Percentiles rank a stretch among this genome's conserved stretches.
Evolutionary conservation across 2,113 vertebrate species (phyloP).

Genomic region (Mellivora capensis): DNA sequence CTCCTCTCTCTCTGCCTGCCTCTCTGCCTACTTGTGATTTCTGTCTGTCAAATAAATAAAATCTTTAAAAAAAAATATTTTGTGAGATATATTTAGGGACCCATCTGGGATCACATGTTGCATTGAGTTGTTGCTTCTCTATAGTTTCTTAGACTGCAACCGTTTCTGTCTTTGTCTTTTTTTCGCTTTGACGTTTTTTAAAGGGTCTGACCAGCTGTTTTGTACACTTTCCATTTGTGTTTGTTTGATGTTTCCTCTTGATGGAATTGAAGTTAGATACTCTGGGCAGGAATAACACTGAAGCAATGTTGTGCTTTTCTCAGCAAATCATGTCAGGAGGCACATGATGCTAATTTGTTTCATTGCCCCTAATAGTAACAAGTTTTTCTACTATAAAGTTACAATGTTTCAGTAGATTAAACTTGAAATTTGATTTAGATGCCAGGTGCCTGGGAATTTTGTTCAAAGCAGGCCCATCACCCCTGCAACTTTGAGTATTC

Average conservation of each 20-base stretch:
- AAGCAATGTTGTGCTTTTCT: neutral
- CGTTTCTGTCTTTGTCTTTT: neutral
- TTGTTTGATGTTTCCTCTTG: neutral
- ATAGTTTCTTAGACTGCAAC: neutral
- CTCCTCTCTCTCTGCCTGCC: too few relatives aligned
- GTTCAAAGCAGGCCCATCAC: neutral
- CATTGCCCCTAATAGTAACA: neutral
- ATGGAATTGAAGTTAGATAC: neutral
- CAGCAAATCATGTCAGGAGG: neutral
- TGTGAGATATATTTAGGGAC: neutral
- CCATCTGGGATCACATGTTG: neutral
- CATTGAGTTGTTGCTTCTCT: neutral
- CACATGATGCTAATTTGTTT: neutral
- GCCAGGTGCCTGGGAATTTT: neutral
- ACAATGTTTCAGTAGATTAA: neutral
- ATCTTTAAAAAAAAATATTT: constrained; percentile 6
- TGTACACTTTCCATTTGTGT: neutral
- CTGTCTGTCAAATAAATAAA: too few relatives aligned
- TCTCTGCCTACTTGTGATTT: too few relatives aligned
- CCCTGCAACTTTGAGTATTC: neutral
- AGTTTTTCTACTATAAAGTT: neutral
- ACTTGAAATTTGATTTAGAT: neutral
- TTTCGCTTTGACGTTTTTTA: neutral
- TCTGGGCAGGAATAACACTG: neutral
- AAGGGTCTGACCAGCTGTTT: neutral